Evolutionary conservation across 2,113 vertebrate species (phyloP).

Genomic region (Ailurus styani): DNA sequence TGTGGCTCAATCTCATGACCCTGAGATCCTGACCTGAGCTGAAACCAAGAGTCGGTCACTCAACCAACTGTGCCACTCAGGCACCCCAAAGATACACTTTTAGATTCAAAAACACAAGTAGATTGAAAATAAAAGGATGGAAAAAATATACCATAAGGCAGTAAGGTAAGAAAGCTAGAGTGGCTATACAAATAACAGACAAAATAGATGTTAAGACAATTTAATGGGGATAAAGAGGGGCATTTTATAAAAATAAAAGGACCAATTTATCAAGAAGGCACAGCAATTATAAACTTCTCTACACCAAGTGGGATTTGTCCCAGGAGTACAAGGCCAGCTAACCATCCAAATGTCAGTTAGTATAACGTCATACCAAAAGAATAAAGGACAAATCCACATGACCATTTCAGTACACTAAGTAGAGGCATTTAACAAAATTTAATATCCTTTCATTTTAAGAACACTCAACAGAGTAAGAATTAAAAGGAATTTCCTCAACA

Average conservation of each 20-base stretch:
- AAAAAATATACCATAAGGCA: background rate
- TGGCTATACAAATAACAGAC: background rate
- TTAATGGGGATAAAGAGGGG: background rate
- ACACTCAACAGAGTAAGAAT: background rate
- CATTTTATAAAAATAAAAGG: background rate
- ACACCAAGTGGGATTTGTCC: background rate
- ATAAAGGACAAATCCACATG: background rate
- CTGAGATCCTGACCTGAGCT: background rate
- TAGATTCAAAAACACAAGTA: background rate
- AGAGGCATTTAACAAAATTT: background rate
- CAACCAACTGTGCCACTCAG: background rate
- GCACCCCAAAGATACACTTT: rapidly evolving
- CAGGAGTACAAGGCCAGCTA: background rate
- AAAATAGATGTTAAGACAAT: background rate
- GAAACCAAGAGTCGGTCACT: background rate
- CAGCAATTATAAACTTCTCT: background rate
- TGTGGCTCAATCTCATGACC: background rate
- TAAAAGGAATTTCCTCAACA: background rate
- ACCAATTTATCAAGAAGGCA: background rate
- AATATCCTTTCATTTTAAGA: background rate
- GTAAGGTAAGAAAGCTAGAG: background rate
- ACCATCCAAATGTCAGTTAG: background rate
- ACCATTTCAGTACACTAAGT: background rate
- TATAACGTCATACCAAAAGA: background rate
- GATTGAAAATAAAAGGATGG: background rate